These are phyloP conservation scores for Daphoenositta chrysoptera DNA, from an alignment of 2,113 vertebrate genomes.

Conservation along the genomic window DNA sequence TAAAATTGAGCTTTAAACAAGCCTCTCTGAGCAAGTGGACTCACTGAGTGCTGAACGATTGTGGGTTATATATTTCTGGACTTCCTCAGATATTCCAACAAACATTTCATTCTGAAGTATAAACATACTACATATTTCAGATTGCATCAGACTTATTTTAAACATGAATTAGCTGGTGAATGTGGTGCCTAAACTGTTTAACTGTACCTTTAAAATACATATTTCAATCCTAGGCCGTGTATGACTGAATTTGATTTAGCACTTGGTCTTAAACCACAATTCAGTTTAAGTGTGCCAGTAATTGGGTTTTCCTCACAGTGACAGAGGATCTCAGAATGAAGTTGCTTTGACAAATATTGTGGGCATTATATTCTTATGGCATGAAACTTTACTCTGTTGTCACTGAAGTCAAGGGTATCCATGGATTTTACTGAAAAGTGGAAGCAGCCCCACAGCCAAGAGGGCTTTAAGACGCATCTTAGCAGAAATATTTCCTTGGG, in stretches of 20 bases:
- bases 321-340: not conserved
- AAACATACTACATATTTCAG: not conserved
- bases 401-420: conserved; percentile 18
- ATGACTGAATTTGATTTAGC: conserved; percentile 13
- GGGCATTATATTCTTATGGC: conserved; percentile 12
- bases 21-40: not conserved
- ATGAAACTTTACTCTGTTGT: conserved; percentile 8
- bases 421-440: conserved; percentile 43
- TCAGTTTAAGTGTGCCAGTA: not conserved
- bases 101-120: not conserved
- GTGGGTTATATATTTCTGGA: not conserved
- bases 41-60: not conserved
- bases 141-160: not conserved
- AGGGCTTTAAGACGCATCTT: conserved; percentile 2
- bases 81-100: not conserved
- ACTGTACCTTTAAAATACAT: not conserved
- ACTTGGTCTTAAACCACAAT: conserved; percentile 19
- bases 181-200: not conserved
- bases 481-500: conserved; percentile 29
- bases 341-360: conserved; percentile 45
- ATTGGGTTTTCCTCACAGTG: not conserved
- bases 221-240: not conserved
- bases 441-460: not conserved
- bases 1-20: not conserved
- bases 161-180: not conserved